phyloP scores from a whole-genome alignment of 2,797 vertebrate species.

The Odontamblyopus lacepedii region DNA sequence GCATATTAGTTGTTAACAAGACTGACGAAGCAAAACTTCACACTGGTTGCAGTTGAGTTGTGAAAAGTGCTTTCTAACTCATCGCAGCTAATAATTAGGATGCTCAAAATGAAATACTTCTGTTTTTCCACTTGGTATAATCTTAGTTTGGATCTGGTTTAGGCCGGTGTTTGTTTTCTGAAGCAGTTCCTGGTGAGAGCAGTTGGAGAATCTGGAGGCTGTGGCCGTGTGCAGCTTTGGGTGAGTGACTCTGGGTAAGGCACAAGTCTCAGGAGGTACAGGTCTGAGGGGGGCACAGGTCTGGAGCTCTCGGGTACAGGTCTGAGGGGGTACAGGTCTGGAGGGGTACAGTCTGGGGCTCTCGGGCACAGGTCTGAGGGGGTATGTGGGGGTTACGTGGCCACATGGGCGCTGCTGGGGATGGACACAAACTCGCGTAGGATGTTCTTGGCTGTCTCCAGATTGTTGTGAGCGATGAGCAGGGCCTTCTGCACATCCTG shows the following conservation, averaged over 20 bases:
- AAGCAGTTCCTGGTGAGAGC: background rate
- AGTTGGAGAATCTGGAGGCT: background rate
- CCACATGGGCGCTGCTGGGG: slow-evolving; percentile 88
- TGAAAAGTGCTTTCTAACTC: no score
- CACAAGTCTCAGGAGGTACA: background rate
- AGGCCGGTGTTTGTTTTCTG: background rate
- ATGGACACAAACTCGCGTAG: slow-evolving; percentile 95
- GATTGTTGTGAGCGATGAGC: slow-evolving; percentile 98
- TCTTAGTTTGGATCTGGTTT: background rate
- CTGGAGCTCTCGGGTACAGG: background rate
- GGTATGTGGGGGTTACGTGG: slow-evolving; percentile 82
- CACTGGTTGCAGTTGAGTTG: no score
- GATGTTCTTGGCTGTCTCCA: slow-evolving; percentile 98
- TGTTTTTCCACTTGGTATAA: no score
- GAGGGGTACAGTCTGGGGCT: slow-evolving; percentile 11
- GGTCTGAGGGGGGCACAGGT: background rate
- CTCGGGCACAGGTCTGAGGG: background rate
- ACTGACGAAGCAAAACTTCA: no score
- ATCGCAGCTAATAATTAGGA: no score
- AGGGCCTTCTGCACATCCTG: slow-evolving; percentile 99
- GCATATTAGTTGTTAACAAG: no score
- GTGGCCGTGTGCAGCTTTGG: background rate
- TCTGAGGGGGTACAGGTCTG: background rate
- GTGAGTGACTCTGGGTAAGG: background rate
- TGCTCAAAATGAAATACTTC: no score